Base-by-base conservation (phyloP, 2,888 invertebrate species). In the Petrolisthes manimaculis region DNA sequence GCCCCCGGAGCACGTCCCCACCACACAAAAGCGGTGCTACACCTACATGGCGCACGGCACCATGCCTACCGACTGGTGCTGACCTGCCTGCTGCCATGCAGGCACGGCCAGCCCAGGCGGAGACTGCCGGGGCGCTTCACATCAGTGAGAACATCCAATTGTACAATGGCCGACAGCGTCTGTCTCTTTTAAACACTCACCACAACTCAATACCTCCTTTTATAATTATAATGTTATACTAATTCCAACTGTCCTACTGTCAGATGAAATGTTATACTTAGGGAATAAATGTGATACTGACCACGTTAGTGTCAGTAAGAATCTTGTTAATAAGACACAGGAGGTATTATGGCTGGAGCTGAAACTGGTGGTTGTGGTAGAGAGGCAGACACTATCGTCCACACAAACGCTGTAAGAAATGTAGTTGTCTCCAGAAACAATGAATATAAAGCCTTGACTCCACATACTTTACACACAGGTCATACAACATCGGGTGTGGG, bases 1-100 rank as follows among this genome's bases (percentile, higher is more conserved):
- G 84, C 79, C 80, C 84, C 80, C 75, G 80, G 87, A 21, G 53
- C 84, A 55, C 61, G 71, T 80, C 84, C 54, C 84, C 88, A 88
- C 84, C 83, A 88, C 83, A 88, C 88, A 88, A 53, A 88, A 88
- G 88, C 88, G 88, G 88, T 88, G 88, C 88, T 84, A 88, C 88
- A 88, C 84, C 84, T 88, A 87, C 83, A 87, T 51, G 69, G 80
- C 87, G 79, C 69, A n/a, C 79, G 55, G 71, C 83, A 37, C 18
- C 78, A 69, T 18, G 83, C 55, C 56, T 61, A 67, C 79, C 67
- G 55, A 55, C 77, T 75, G 71, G 77, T 51, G 37, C 56, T 21
- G 53, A 53, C 78, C 67, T n/a, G 78, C 53, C 78, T n/a, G 12
- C n/a, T 8, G 37, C 61, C 21, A 71, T 2, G 21, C 18, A 71